Conservation (phyloP, 2,888 invertebrate genomes). For the Seira ritae region DNA sequence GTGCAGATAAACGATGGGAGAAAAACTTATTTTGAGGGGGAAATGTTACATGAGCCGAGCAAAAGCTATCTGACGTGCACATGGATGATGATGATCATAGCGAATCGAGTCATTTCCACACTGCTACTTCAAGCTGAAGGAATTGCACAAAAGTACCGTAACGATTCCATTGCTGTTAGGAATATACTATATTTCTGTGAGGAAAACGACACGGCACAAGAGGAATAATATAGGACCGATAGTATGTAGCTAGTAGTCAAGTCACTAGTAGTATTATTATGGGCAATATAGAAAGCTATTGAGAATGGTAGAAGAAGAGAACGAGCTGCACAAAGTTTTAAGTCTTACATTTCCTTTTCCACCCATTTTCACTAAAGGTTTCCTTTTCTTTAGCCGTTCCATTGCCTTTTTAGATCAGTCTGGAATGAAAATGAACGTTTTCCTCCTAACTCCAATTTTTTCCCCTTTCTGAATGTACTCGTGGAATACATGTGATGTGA, state of each 20-base stretch:
- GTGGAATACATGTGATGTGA: slow-evolving; percentile 13
- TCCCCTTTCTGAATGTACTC: slow-evolving; percentile 29
- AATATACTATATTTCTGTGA: slow-evolving; percentile 49
- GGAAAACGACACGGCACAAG: slow-evolving; percentile 40
- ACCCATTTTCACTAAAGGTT: slow-evolving; percentile 61
- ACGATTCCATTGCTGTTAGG: slow-evolving; percentile 30
- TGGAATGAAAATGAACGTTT: too few relatives aligned
- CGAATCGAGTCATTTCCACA: slow-evolving; percentile 58
- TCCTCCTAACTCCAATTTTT: slow-evolving; percentile 49
- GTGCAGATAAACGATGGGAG: slow-evolving; percentile 1
- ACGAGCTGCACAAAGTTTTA: slow-evolving; percentile 40
- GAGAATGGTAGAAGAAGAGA: slow-evolving; percentile 20
- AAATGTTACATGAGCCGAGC: slow-evolving; percentile 49
- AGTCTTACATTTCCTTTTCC: slow-evolving; percentile 50
- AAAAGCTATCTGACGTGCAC: slow-evolving; percentile 61
- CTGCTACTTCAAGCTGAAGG: slow-evolving; percentile 50
- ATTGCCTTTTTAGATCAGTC: slow-evolving; percentile 58
- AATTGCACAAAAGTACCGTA: slow-evolving; percentile 42
- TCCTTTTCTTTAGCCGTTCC: slow-evolving; percentile 57
- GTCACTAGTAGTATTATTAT: slow-evolving; percentile 61
- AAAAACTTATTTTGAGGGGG: slow-evolving; percentile 26
- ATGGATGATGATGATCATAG: slow-evolving; percentile 41
- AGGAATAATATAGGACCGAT: slow-evolving; percentile 22
- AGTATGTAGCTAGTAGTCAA: slow-evolving; percentile 26
- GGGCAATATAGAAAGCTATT: slow-evolving; percentile 51